Percentiles rank a stretch among this genome's conserved stretches.
Evolutionary conservation across 2,797 vertebrate species (phyloP).

Genomic region (Anomalospiza imberbis): DNA sequence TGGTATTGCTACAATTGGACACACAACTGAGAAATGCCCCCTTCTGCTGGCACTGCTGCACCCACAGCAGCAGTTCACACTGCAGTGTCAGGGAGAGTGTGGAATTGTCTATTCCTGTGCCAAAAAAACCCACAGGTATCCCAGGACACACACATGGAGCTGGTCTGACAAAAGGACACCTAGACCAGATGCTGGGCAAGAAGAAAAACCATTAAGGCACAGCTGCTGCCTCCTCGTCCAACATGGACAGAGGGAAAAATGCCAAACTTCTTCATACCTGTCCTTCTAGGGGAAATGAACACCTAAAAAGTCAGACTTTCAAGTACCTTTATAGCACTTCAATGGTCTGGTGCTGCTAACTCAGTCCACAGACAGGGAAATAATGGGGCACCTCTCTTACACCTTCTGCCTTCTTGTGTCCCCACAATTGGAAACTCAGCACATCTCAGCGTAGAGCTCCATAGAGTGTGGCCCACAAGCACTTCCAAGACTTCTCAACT

Average conservation of each 20-base stretch:
- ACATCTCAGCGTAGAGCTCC: background rate
- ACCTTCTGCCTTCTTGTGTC: background rate
- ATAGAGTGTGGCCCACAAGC: accelerated
- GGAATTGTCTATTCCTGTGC: background rate
- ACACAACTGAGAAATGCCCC: background rate
- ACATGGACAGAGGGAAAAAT: background rate
- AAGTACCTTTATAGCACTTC: background rate
- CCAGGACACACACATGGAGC: background rate
- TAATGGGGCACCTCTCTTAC: background rate
- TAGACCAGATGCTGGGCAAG: background rate
- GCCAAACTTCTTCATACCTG: background rate
- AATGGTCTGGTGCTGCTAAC: background rate
- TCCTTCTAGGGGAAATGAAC: background rate
- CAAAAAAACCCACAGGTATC: background rate
- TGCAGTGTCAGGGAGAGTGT: accelerated
- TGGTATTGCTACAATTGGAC: background rate
- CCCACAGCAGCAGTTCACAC: background rate
- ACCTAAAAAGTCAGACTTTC: background rate
- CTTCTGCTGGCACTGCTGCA: background rate
- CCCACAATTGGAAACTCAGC: background rate
- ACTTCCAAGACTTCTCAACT: background rate
- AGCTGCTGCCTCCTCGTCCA: background rate
- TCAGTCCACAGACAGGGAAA: background rate
- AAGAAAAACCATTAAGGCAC: background rate
- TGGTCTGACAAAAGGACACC: background rate